Base-by-base conservation (phyloP, 53 echinoderm and acorn worm species). In the Stichopus horrens region DNA sequence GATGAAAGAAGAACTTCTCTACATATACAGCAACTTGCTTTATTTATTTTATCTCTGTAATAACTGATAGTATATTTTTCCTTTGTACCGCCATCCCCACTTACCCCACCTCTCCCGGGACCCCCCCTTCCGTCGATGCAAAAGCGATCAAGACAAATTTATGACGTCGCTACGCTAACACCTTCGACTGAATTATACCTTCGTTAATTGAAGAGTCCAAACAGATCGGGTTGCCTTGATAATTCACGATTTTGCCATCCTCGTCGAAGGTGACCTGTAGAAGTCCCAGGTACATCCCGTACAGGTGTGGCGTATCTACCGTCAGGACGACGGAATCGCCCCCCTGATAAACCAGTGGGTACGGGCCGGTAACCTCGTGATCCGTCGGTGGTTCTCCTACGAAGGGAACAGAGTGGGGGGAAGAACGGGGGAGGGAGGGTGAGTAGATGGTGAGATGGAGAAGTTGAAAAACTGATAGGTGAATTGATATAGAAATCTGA, bases 311-410 rank as follows among this genome's bases (percentile, higher is more conserved):
- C 22, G 58, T 71, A 14, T 83, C 53, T 5, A 90, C 86, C 4
- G 86, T 52, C 7, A 90, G 86, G 5, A 90, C 90, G 18, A 21
- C 9, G 3, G 74, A 63, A 56, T 95, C 86, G 74, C 59, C 84
- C 7, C 91, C 92, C 58, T 88, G 91, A 55, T 92, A 91, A 5
- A 91, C 90, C 67, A 89, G 76, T 52, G 96, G 96, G 79, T 97
- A 97, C 52, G 91, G 92, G 7, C 95, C 92, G 52, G 74, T 92
- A 0, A 93, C 93, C 59, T 86, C 89, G 68, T 91, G 88, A 76
- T 90, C 89, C 0, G 93, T 93, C 4, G 97, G 96, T 4, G 92
- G 90, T 7, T 59, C 83, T 54, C 94, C 96, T 92, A 74, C 14
- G n/a, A 4, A 55, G 9, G 21, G 56, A 11, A 11, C 23, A 21